Conservation (phyloP, 2,888 invertebrate genomes). For the Epistrophella euchroma region DNA sequence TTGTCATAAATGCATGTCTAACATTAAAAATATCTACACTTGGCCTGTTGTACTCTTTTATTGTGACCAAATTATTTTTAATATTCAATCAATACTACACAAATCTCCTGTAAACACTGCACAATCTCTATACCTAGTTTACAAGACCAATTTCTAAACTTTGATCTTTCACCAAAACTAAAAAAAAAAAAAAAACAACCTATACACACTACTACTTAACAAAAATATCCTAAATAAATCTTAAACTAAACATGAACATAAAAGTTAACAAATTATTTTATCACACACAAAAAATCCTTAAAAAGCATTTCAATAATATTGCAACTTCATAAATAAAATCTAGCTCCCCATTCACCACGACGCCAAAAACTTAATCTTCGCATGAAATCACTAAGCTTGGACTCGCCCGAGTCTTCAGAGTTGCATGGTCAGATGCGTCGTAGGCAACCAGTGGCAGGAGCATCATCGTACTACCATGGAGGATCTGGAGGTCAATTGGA, state of each 20-base stretch:
- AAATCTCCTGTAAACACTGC: not conserved
- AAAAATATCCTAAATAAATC: conserved; percentile 33
- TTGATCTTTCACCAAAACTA: conserved; percentile 16
- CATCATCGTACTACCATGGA: conserved; percentile 80
- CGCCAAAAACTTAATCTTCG: conserved; percentile 97
- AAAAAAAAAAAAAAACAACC: not conserved
- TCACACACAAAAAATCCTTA: conserved; percentile 56
- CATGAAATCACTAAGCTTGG: conserved; percentile 98
- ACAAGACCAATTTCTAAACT: conserved; percentile 7
- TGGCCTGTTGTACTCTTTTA: conserved; percentile 40
- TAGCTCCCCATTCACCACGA: conserved; percentile 98
- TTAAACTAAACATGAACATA: conserved; percentile 53
- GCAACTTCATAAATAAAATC: conserved; percentile 77
- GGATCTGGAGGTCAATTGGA: conserved; percentile 84
- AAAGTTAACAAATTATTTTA: conserved; percentile 36
- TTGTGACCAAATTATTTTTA: conserved; percentile 19
- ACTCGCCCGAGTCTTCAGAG: conserved; percentile 97
- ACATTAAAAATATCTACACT: not conserved
- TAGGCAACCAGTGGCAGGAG: conserved; percentile 84
- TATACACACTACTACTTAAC: conserved; percentile 16
- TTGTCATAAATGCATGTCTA: not conserved
- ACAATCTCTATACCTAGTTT: not conserved
- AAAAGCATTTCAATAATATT: conserved; percentile 66
- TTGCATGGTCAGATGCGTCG: conserved; percentile 89
- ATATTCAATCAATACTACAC: conserved; percentile 21